These are phyloP conservation scores for Temnothorax ravouxi DNA, from an alignment of 2,888 invertebrate species.

Conservation along the genomic window DNA sequence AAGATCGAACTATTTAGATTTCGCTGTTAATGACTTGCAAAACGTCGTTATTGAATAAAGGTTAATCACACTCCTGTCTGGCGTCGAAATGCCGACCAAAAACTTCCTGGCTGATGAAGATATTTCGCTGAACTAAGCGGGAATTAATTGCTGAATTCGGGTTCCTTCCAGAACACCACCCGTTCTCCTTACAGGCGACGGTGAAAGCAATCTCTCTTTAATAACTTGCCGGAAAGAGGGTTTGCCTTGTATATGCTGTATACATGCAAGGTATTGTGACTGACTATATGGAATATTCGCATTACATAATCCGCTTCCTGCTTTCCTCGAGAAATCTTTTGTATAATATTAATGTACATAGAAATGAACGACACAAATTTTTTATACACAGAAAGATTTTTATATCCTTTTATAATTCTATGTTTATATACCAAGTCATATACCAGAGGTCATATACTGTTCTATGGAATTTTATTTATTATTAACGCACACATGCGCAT, in stretches of 20 bases:
- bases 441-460: not conserved
- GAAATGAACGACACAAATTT: conserved; percentile 24
- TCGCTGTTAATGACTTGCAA: not conserved
- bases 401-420: not conserved
- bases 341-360: conserved; percentile 28
- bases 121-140: conserved; percentile 56
- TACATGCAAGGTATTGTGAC: conserved; percentile 28
- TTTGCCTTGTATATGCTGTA: conserved; percentile 42
- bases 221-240: conserved; percentile 53
- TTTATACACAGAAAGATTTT: conserved; percentile 9
- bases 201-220: conserved; percentile 58
- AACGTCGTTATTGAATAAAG: conserved; percentile 47
- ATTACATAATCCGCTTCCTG: conserved; percentile 35
- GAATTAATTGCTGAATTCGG: conserved; percentile 64
- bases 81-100: conserved; percentile 61
- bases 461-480: conserved; percentile 13
- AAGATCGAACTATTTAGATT: not conserved
- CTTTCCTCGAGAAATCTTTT: conserved; percentile 30
- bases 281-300: conserved; percentile 37
- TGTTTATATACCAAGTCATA: not conserved
- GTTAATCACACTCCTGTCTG: conserved; percentile 67
- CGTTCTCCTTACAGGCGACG: conserved; percentile 46
- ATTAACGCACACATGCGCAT: not conserved
- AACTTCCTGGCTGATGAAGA: conserved; percentile 69
- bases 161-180: conserved; percentile 43